A percentile compares a stretch with the other conserved stretches of the same genome.
These are phyloP conservation scores for Acanthaster planci DNA, from an alignment of 35 echinoderm and acorn worm species.

Conservation along the genomic window DNA sequence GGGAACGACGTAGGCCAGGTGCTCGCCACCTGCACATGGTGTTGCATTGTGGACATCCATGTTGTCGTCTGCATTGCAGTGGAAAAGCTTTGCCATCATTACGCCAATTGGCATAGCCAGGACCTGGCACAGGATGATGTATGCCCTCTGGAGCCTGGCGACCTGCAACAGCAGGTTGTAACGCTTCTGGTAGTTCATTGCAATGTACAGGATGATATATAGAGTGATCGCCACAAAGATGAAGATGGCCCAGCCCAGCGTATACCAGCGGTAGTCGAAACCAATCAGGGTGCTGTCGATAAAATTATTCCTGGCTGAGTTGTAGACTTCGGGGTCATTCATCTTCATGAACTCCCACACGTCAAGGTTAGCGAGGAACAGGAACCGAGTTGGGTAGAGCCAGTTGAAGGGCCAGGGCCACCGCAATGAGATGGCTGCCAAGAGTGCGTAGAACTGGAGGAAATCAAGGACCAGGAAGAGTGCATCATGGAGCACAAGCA, in stretches of 20 bases:
- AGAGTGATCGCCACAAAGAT: slow-evolving; percentile 54
- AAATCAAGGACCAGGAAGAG: slow-evolving; percentile 72
- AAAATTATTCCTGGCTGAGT: slow-evolving; percentile 66
- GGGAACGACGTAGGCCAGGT: slow-evolving; percentile 74
- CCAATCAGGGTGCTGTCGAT: slow-evolving; percentile 67
- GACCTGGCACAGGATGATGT: slow-evolving; percentile 68
- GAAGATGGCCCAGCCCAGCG: slow-evolving; percentile 74
- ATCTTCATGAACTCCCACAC: slow-evolving; percentile 96
- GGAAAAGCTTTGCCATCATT: slow-evolving; percentile 76
- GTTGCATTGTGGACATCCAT: slow-evolving; percentile 93
- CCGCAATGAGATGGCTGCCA: slow-evolving; percentile 74
- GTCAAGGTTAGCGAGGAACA: slow-evolving; percentile 80
- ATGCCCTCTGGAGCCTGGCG: slow-evolving; percentile 69
- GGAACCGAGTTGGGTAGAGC: slow-evolving; percentile 62
- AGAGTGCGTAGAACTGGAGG: slow-evolving; percentile 88
- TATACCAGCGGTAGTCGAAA: slow-evolving; percentile 80
- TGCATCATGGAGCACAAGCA: slow-evolving; percentile 74
- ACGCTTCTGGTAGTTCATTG: slow-evolving; percentile 88
- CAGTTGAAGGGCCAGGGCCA: slow-evolving; percentile 89
- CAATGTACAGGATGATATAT: slow-evolving; percentile 73
- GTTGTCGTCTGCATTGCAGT: slow-evolving; percentile 78
- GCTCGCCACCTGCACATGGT: slow-evolving; percentile 68
- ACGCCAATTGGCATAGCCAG: slow-evolving; percentile 86
- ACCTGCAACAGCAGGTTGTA: slow-evolving; percentile 85
- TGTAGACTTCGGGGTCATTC: slow-evolving; percentile 63